These are phyloP conservation scores for Dasypolia templi DNA, from an alignment of 2,888 invertebrate genomes.

Conservation along the genomic window DNA sequence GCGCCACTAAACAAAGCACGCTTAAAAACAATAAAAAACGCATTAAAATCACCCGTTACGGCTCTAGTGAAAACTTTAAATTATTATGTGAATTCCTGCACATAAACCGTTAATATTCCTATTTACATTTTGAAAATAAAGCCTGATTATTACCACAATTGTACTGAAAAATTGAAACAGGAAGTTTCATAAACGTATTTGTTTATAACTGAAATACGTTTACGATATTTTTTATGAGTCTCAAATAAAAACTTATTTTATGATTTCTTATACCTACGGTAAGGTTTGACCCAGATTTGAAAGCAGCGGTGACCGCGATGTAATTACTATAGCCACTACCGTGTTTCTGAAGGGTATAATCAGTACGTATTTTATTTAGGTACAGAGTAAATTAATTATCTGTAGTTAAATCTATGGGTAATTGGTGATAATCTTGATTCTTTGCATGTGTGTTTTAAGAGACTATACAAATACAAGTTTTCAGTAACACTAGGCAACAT, in stretches of 20 bases:
- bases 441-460: not conserved
- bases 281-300: conserved; percentile 52
- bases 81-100: conserved; percentile 31
- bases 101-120: conserved; percentile 34
- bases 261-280: conserved; percentile 47
- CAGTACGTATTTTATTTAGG: conserved; percentile 1
- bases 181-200: conserved; percentile 72
- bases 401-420: not conserved
- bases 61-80: conserved; percentile 54
- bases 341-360: conserved; percentile 23
- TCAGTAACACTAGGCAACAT: too few species aligned
- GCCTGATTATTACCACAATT: conserved; percentile 38
- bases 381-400: not conserved
- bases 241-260: conserved; percentile 72
- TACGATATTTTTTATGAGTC: conserved; percentile 73
- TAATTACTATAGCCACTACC: conserved; percentile 17
- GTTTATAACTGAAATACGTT: conserved; percentile 70
- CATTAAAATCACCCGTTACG: conserved; percentile 49
- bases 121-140: conserved; percentile 45
- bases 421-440: not conserved
- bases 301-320: conserved; percentile 19
- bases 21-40: conserved; percentile 45
- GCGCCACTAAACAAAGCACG: conserved; percentile 37
- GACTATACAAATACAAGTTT: too few species aligned
- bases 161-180: conserved; percentile 67